Evolutionary conservation across 2,797 vertebrate species (phyloP).

Genomic region (Eremophila alpestris): DNA sequence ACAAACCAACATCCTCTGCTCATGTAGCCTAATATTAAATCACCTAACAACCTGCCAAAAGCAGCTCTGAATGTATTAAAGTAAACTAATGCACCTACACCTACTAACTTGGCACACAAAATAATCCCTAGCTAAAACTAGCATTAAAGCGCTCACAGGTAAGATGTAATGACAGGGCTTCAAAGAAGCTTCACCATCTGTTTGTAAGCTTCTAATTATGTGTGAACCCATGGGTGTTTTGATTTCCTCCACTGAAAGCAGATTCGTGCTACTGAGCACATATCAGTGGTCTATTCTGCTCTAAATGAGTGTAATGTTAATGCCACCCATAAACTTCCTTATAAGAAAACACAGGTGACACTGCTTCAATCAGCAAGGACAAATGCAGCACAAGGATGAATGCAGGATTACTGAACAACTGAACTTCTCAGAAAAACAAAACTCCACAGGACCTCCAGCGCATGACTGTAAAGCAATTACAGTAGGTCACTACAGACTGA

Average conservation of each 20-base stretch:
- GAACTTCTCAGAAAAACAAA: background rate
- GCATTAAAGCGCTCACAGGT: background rate
- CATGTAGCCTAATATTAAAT: conserved; percentile 49
- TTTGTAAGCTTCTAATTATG: conserved; percentile 21
- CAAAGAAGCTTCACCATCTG: background rate
- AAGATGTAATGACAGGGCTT: conserved; percentile 5
- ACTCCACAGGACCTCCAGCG: background rate
- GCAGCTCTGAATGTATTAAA: conserved; percentile 50
- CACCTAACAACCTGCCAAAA: conserved; percentile 14
- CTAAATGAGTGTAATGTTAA: background rate
- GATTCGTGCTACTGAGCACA: background rate
- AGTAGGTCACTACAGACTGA: background rate
- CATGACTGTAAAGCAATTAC: background rate
- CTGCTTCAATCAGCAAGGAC: background rate
- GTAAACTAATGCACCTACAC: conserved; percentile 33
- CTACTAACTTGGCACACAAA: conserved; percentile 52
- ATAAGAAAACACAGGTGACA: background rate
- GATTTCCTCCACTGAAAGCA: background rate
- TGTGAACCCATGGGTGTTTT: background rate
- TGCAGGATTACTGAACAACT: background rate
- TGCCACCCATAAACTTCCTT: background rate
- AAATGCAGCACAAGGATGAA: background rate
- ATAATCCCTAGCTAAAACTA: conserved; percentile 37
- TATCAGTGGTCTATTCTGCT: background rate
- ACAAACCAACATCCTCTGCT: conserved; percentile 38